Evolutionary conservation across 2,888 invertebrate species (phyloP).

Genomic region (Parapristionchus giblindavisi): DNA sequence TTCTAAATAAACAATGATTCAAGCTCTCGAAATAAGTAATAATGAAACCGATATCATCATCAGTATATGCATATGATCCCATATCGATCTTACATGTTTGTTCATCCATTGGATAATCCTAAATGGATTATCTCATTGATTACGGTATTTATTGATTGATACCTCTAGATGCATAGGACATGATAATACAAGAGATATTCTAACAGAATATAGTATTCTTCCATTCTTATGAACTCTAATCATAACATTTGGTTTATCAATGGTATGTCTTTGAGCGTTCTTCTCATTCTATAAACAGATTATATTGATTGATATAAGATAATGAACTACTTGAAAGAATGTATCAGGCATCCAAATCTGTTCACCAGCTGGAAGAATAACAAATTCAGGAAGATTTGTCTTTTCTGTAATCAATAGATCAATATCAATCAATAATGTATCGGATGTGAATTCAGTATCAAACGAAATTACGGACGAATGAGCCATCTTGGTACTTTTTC

Average conservation of each 20-base stretch:
- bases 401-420: slow-evolving; percentile 17
- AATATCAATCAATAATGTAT: not conserved
- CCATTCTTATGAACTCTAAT: slow-evolving; percentile 73
- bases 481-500: too few species aligned
- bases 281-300: slow-evolving; percentile 86
- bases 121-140: slow-evolving; percentile 29
- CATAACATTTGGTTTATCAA: slow-evolving; percentile 80
- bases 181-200: slow-evolving; percentile 91
- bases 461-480: too few species aligned
- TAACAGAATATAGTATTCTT: slow-evolving; percentile 71
- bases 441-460: too few species aligned
- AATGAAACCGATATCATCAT: slow-evolving; percentile 84
- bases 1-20: slow-evolving; percentile 49
- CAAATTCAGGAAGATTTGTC: slow-evolving; percentile 59
- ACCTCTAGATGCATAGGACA: slow-evolving; percentile 97
- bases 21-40: too few species aligned
- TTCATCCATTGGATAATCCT: slow-evolving; percentile 82
- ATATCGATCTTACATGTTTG: slow-evolving; percentile 92
- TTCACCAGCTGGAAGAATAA: slow-evolving; percentile 74
- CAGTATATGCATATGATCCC: slow-evolving; percentile 98
- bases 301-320: not conserved
- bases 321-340: slow-evolving; percentile 80
- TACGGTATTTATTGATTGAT: not conserved
- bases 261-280: slow-evolving; percentile 81
- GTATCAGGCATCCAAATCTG: slow-evolving; percentile 97